These are phyloP conservation scores for Sebastes oblongus DNA, from an alignment of 2,797 vertebrate species.

Conservation along the genomic window DNA sequence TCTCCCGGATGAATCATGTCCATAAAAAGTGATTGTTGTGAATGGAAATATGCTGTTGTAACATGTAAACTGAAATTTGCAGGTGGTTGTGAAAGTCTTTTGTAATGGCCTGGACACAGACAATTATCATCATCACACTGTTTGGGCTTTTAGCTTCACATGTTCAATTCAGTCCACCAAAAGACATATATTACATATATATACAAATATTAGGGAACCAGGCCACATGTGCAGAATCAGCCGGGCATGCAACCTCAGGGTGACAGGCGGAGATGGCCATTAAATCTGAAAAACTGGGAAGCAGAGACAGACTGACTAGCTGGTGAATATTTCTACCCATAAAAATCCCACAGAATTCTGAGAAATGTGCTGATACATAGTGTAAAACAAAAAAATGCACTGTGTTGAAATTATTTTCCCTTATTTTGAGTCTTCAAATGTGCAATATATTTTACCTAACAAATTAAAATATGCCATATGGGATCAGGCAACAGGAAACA, in stretches of 20 bases:
- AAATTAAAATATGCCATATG: not conserved
- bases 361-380: not conserved
- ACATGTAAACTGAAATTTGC: not conserved
- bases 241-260: not conserved
- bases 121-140: not conserved
- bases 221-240: not conserved
- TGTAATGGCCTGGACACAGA: not conserved
- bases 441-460: not conserved
- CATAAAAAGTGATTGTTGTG: not conserved
- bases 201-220: not conserved
- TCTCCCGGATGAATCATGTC: not conserved
- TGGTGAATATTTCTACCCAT: not conserved
- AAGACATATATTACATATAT: not conserved
- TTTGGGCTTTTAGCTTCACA: not conserved
- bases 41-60: not conserved
- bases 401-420: not conserved
- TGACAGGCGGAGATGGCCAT: not conserved
- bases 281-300: not conserved
- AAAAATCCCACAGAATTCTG: not conserved
- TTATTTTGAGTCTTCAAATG: not conserved
- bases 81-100: not conserved
- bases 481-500: not conserved
- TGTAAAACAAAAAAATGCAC: not conserved
- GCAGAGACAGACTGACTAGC: not conserved
- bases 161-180: not conserved